phyloP scores from a whole-genome alignment of 2,888 invertebrate species.

The Trissonchulus latispiculum region DNA sequence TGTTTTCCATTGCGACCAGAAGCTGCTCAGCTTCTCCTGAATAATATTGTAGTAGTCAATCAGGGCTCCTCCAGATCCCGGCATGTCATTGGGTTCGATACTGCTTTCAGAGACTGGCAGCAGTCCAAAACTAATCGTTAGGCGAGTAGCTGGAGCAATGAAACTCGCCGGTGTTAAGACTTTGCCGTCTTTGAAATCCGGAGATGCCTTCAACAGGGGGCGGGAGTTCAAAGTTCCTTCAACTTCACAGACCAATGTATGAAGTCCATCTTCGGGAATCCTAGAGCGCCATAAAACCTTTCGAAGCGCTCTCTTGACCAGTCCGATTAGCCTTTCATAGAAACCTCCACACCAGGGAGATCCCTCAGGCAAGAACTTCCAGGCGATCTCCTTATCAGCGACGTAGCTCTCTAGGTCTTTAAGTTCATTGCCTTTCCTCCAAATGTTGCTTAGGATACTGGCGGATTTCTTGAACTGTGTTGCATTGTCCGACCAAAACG shows the following conservation, averaged over 20 bases:
- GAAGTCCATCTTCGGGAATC: slow-evolving; percentile 15
- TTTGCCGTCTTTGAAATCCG: neutral
- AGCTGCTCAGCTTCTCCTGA: no score
- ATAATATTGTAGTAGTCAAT: no score
- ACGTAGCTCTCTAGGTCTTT: neutral
- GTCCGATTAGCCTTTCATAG: slow-evolving; percentile 46
- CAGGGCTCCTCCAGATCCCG: no score
- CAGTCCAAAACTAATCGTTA: no score
- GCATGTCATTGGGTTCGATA: no score
- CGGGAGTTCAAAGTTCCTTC: slow-evolving; percentile 21
- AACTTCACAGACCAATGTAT: slow-evolving; percentile 19
- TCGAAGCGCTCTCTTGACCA: no score
- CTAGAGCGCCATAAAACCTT: no score
- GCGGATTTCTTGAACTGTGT: slow-evolving; percentile 43
- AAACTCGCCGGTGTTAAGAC: no score
- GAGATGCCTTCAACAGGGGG: slow-evolving; percentile 13
- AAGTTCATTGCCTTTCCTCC: slow-evolving; percentile 10
- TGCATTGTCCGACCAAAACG: slow-evolving; percentile 45
- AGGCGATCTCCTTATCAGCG: slow-evolving; percentile 28
- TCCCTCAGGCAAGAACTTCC: slow-evolving; percentile 44
- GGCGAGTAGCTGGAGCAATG: neutral
- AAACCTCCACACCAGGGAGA: slow-evolving; percentile 48
- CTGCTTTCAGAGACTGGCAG: no score
- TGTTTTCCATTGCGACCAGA: slow-evolving; percentile 3
- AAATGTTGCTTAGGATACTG: slow-evolving; percentile 35